phyloP scores from a whole-genome alignment of 1,140 invertebrate species.

The Zaprionus taronus region DNA sequence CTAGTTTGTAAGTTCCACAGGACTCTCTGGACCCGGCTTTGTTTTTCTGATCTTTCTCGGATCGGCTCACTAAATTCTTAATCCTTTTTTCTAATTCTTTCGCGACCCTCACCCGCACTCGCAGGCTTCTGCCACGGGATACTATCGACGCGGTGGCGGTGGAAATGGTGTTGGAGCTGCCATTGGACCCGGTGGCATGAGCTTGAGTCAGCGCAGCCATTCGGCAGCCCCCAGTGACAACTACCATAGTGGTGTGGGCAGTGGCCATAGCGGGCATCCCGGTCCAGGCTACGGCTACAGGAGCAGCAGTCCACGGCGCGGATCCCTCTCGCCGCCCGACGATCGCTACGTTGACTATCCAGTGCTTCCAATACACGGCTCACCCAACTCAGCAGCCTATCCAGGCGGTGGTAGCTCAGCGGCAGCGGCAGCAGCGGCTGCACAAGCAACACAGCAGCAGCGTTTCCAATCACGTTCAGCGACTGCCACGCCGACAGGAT shows the following conservation, averaged over 20 bases:
- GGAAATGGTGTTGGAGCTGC: constrained; percentile 84
- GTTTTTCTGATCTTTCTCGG: neutral
- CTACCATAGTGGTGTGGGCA: constrained; percentile 65
- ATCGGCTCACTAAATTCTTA: constrained; percentile 9
- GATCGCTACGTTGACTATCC: constrained; percentile 84
- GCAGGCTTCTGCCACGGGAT: constrained; percentile 69
- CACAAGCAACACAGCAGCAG: constrained; percentile 84
- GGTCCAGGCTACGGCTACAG: constrained; percentile 72
- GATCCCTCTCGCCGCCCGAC: constrained; percentile 83
- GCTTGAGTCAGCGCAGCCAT: constrained; percentile 84
- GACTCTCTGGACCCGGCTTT: constrained; percentile 8
- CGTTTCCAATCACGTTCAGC: constrained; percentile 93
- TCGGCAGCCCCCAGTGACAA: constrained; percentile 84
- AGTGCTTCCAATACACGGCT: constrained; percentile 83
- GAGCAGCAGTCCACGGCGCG: constrained; percentile 82
- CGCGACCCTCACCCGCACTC: neutral
- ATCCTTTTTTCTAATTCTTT: constrained; percentile 16
- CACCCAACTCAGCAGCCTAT: constrained; percentile 54
- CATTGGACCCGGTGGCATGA: constrained; percentile 86
- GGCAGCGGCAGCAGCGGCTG: constrained; percentile 40
- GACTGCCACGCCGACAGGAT: constrained; percentile 96
- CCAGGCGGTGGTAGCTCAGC: constrained; percentile 27
- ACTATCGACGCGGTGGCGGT: constrained; percentile 80
- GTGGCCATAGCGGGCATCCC: constrained; percentile 19
- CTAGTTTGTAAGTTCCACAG: constrained; percentile 52